A percentile compares a stretch with the other conserved stretches of the same genome.
phyloP scores from a whole-genome alignment of 1,140 invertebrate genomes.

The Condylostylus longicornis region DNA sequence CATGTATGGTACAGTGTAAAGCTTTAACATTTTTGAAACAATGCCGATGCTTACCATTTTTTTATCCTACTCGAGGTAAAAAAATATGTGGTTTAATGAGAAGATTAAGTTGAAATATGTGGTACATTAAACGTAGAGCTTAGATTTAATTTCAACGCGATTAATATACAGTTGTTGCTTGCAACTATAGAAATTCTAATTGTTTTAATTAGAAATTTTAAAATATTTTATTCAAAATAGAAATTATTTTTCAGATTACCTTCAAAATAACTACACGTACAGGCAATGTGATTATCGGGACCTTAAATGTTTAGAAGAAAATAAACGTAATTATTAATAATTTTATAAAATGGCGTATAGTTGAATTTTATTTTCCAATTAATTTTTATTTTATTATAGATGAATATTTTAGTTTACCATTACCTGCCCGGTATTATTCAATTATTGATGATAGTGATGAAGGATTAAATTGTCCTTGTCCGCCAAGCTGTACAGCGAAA shows the following conservation, averaged over 20 bases:
- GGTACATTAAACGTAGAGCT: too few species aligned
- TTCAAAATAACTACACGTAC: too few species aligned
- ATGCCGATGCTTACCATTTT: conserved; percentile 27
- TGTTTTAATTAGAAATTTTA: too few species aligned
- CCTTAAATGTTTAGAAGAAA: conserved; percentile 15
- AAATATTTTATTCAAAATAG: neutral
- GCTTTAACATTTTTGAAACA: conserved; percentile 8
- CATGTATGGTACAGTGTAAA: conserved; percentile 23
- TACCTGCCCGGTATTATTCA: conserved; percentile 7
- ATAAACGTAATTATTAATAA: conserved; percentile 9
- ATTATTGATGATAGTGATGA: conserved; percentile 1
- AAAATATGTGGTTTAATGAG: too few species aligned
- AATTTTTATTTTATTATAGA: neutral
- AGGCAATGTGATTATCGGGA: conserved; percentile 9
- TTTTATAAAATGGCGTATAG: too few species aligned
- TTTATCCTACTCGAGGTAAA: conserved; percentile 18
- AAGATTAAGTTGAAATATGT: too few species aligned
- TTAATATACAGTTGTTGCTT: too few species aligned
- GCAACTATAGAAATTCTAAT: too few species aligned
- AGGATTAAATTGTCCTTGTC: conserved; percentile 14
- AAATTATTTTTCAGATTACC: too few species aligned
- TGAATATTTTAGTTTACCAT: conserved; percentile 11
- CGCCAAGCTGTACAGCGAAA: conserved; percentile 9
- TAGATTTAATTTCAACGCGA: too few species aligned
- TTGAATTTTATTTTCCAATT: neutral